Base-by-base conservation (phyloP, 2,797 vertebrate genomes). In the Nasua narica region DNA sequence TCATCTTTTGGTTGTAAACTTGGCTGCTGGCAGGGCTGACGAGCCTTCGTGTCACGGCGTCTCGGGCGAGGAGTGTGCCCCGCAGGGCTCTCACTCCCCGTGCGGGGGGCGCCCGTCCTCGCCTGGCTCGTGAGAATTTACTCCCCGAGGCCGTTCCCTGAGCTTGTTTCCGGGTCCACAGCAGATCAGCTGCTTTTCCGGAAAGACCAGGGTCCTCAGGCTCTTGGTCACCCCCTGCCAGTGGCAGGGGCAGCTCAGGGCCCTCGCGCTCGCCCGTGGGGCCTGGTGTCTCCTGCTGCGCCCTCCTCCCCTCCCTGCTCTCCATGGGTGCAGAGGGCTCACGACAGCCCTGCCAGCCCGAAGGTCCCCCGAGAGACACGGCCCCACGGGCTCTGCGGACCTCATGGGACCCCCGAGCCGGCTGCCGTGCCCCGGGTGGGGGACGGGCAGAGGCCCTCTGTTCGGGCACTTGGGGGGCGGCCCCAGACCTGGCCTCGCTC, bases 401-500 rank as follows among this genome's bases (percentile, higher is more conserved):
- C 70, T 72, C 40, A 11, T 14, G 8, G 40, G 70, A 14, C 8
- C 15, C 43, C 40, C 43, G 27, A 32, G 43, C 27, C n/a, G 9
- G 62, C n/a, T 19, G 65, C 65, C 21, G 8, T 35, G 65, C 65
- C 21, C 14, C 0, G 6, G 60, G 60, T 1, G 4, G 12, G 27
- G 54, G 6, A 6, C 0, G 25, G 56, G 56, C 25, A 0, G 23
- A 27, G 70, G 74, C 2, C 5, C 43, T 8, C 43, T 8, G 32
- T 18, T 11, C 0, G 2, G 43, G 29, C 7, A 7, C 69, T 8
- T 7, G 12, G 5, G 65, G n/a, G 65, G 2, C 1, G 0, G n/a
- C 65, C 70, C 25, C 40, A 16, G 29, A 16, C 40, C 25, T 9
- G 29, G 23, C 40, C 70, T 46, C 25, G 0, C 32, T 48, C 15